Evolutionary conservation across 2,888 invertebrate genomes (phyloP), one percentile per base, ranked within the genome.

Genomic region (Onchidella celtica): DNA sequence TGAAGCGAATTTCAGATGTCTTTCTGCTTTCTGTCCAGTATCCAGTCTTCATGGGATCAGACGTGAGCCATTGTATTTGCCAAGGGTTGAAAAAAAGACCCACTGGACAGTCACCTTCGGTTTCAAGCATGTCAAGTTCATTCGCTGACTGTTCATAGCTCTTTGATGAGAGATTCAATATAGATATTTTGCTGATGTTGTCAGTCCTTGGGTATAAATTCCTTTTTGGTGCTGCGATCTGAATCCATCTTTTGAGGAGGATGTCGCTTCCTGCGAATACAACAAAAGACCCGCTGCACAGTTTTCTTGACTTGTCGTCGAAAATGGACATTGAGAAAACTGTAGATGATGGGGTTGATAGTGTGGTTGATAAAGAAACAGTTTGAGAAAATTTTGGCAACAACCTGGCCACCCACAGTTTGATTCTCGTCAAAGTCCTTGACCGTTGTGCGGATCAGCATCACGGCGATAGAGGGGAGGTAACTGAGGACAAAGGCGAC

Each of bases 331-430:
- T 87, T 87, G 11, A 86, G 79, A 68, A 87, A 87, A 57, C 87
- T 87, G 85, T 87, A 87, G 55, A 87, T 87, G 55, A 87, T 84
- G 17, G 87, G 87, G 75, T 87, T 87, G 81, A 85, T 87, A 40
- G 87, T 84, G 68, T 87, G 84, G 81, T 87, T 87, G 73, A 87
- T 86, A 77, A 87, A 86, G 83, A 76, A 83, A 55, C 84, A 85
- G 76, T 87, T 87, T 14, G 85, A 84, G 79, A 85, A 85, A 74
- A 87, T 81, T 65, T 86, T 87, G 57, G 74, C 77, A 34, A 81
- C 70, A 1, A 84, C 82, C 63, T 83, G 85, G 14, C 75, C 80
- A 21, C 66, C 83, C 24, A 75, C 73, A 36, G 74, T 80, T 72
- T 82, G 84, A 14, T 68, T 83, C 24, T 80, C 32, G 9, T 84